A percentile compares a stretch with the other conserved stretches of the same genome.
phyloP scores from a whole-genome alignment of 2,113 vertebrate genomes.

The Ovis canadensis region DNA sequence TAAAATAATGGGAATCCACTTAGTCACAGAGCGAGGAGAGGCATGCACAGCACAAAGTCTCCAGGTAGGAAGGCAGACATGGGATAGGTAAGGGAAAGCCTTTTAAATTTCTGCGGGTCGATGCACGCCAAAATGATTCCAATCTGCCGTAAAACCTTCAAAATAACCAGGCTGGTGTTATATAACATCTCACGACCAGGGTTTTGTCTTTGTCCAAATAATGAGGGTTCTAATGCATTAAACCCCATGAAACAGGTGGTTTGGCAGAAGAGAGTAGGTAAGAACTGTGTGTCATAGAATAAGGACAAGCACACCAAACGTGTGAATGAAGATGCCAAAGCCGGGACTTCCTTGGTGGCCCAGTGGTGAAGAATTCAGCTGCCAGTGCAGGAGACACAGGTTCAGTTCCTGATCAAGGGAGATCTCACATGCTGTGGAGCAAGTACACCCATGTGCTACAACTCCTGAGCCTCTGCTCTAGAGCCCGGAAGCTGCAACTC shows the following conservation, averaged over 20 bases:
- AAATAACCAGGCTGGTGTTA: not conserved
- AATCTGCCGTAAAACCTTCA: not conserved
- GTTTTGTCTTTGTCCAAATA: not conserved
- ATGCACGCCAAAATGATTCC: not conserved
- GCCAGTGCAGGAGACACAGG: not conserved
- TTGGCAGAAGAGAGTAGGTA: not conserved
- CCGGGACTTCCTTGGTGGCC: not conserved
- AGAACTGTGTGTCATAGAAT: not conserved
- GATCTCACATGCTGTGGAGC: not conserved
- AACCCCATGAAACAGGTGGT: not conserved
- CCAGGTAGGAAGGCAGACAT: not conserved
- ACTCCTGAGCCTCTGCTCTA: not conserved
- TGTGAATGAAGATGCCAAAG: not conserved
- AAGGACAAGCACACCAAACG: not conserved
- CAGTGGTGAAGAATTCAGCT: not conserved
- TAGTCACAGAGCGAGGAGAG: not conserved
- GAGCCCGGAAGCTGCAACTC: not conserved
- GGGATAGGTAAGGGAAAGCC: not conserved
- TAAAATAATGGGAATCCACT: not conserved
- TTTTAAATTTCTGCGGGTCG: not conserved
- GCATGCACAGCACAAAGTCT: not conserved
- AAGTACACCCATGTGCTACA: not conserved
- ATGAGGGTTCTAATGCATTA: not conserved
- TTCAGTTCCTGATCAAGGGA: not conserved
- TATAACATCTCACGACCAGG: not conserved